Evolutionary conservation across 1,140 invertebrate species (phyloP), one percentile per base, ranked within the genome.

Genomic region (Apocrypta bakeri): DNA sequence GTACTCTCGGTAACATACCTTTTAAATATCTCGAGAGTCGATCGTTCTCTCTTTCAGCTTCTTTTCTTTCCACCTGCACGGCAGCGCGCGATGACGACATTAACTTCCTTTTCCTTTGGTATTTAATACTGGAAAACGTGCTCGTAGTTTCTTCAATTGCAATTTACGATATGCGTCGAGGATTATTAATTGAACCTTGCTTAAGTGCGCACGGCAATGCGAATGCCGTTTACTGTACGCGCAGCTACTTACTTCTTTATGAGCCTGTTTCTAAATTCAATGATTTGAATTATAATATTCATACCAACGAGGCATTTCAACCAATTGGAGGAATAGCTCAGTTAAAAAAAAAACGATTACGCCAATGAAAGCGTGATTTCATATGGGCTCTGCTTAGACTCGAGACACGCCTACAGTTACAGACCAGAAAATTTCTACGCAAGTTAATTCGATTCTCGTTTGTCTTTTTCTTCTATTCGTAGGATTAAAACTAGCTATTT

Each of bases 221-320:
- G 27, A 71, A 72, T 40, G 31, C 40, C 48, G 63, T 64, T 64
- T 2, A 21, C 21, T 33, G 24, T 2, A 33, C 27, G 29, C n/a
- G n/a, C n/a, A n/a, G n/a, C 24, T 48, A 8, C 14, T 17, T 4
- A 72, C 40, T 69, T 80, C 56, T 80, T 80, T 80, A 80, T 56
- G 42, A 63, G 37, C n/a, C 7, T 37, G 31, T 21, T 63, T 61
- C 56, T 40, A 72, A 81, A 73, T 73, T 29, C 21, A 81, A 73
- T 42, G 61, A 81, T 81, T 81, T 63, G 63, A 81, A 74, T 81
- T 63, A 81, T 81, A 74, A 25, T 42, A 81, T 74, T 81, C 71
- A 64, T 64, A 17, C 17, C 6, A 6, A n/a, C 48, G 42, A 12
- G 8, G 33, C 25, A n/a, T 37, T 63, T 37, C 71, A 37, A 37